A percentile compares a stretch with the other conserved stretches of the same genome.
phyloP scores from a whole-genome alignment of 1,140 invertebrate genomes.

The Rhagoletis pomonella region DNA sequence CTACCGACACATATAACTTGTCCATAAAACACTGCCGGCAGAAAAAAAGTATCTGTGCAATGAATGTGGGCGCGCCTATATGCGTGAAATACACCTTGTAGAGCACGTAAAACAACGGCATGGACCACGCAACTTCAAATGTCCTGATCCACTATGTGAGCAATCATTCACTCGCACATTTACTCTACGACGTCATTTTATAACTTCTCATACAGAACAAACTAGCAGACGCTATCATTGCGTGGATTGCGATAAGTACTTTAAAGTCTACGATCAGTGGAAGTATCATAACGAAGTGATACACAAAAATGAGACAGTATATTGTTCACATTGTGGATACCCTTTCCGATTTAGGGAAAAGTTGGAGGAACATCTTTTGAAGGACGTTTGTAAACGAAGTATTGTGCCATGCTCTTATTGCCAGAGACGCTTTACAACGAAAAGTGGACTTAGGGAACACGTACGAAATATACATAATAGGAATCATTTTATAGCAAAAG shows the following conservation, averaged over 20 bases:
- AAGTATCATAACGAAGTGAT: constrained; percentile 45
- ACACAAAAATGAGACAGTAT: constrained; percentile 47
- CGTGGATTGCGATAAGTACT: constrained; percentile 35
- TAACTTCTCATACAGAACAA: constrained; percentile 29
- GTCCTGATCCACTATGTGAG: constrained; percentile 33
- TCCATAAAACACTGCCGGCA: constrained; percentile 25
- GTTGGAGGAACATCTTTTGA: constrained; percentile 21
- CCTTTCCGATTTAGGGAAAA: constrained; percentile 39
- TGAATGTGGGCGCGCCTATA: constrained; percentile 35
- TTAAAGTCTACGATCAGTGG: constrained; percentile 53
- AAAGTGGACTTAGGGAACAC: constrained; percentile 27
- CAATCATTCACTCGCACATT: constrained; percentile 36
- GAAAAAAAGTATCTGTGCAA: constrained; percentile 34
- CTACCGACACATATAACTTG: constrained; percentile 28
- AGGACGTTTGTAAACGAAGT: constrained; percentile 30
- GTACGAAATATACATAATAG: constrained; percentile 35
- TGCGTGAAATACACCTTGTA: not conserved
- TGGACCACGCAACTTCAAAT: constrained; percentile 34
- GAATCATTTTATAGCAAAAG: too few relatives aligned
- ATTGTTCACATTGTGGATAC: constrained; percentile 21
- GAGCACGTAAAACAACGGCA: constrained; percentile 36
- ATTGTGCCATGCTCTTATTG: constrained; percentile 32
- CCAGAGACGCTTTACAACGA: constrained; percentile 34
- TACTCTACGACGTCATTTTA: constrained; percentile 36
- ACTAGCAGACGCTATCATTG: constrained; percentile 40